phyloP scores from a whole-genome alignment of 37 sponge, comb jelly and placozoan species.

The Chondrilla cf. caribensis region DNA sequence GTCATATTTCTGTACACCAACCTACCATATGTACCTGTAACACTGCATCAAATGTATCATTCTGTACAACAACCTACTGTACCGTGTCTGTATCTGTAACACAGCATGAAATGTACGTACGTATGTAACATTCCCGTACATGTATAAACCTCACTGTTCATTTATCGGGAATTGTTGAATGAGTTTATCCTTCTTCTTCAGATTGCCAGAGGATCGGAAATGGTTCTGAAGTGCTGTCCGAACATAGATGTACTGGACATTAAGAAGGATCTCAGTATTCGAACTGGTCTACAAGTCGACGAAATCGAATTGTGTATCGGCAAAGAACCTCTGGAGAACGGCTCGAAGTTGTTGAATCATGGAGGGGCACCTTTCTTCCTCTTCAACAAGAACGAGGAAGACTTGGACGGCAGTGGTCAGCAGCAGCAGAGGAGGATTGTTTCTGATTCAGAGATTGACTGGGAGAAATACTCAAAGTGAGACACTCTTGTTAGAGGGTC shows the following conservation, averaged over 20 bases:
- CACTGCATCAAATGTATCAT: too few relatives aligned
- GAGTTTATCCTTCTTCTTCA: too few relatives aligned
- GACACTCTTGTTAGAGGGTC: too few relatives aligned
- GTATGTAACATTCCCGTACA: too few relatives aligned
- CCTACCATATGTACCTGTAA: too few relatives aligned
- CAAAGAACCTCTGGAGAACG: constrained; percentile 44
- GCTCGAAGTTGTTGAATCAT: constrained; percentile 20
- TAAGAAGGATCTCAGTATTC: constrained; percentile 30
- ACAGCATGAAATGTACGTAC: too few relatives aligned
- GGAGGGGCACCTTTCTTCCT: constrained; percentile 67
- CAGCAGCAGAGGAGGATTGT: constrained; percentile 42
- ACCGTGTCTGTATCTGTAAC: too few relatives aligned
- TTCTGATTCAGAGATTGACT: constrained; percentile 45
- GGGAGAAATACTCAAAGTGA: constrained; percentile 52
- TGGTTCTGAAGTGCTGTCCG: constrained; percentile 24
- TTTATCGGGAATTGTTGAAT: too few relatives aligned
- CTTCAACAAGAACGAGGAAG: constrained; percentile 61
- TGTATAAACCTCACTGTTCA: too few relatives aligned
- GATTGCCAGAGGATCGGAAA: constrained; percentile 67
- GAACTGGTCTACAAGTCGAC: constrained; percentile 42
- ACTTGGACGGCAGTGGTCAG: constrained; percentile 24
- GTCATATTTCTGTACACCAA: too few relatives aligned
- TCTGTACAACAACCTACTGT: too few relatives aligned
- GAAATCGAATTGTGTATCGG: constrained; percentile 57
- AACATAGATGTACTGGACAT: constrained; percentile 39